Evolutionary conservation across 2,113 vertebrate species (phyloP).

Genomic region (Solea solea): DNA sequence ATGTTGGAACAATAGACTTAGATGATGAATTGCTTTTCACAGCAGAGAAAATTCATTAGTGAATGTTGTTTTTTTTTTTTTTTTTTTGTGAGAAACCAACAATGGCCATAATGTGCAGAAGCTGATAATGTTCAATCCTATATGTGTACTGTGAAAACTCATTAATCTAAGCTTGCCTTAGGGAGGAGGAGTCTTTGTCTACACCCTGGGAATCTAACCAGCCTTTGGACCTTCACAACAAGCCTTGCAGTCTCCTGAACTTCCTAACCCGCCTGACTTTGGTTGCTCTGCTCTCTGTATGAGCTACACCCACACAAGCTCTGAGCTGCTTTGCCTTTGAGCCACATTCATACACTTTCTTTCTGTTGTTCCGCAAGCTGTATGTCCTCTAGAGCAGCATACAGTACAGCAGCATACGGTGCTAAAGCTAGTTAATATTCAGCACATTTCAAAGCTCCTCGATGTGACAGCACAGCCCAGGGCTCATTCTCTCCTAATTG

Average conservation of each 20-base stretch:
- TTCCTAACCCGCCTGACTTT: slow-evolving; percentile 15
- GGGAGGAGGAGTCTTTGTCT: slow-evolving; percentile 34
- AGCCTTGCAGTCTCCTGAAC: slow-evolving; percentile 28
- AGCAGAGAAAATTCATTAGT: slow-evolving; percentile 46
- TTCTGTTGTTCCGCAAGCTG: slow-evolving; percentile 46
- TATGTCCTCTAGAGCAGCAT: slow-evolving; percentile 53
- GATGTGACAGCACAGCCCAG: slow-evolving; percentile 68
- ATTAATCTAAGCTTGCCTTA: slow-evolving; percentile 41
- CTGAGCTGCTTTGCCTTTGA: slow-evolving; percentile 46
- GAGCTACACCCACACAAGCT: slow-evolving; percentile 54
- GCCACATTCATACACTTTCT: slow-evolving; percentile 52
- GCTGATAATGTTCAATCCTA: slow-evolving; percentile 26
- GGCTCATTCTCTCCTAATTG: slow-evolving; percentile 79
- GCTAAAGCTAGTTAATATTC: slow-evolving; percentile 71
- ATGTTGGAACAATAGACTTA: slow-evolving; percentile 26
- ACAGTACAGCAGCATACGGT: neutral
- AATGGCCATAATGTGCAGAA: slow-evolving; percentile 19
- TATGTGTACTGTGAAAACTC: slow-evolving; percentile 31
- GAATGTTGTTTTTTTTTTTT: slow-evolving; percentile 19
- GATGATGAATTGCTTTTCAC: slow-evolving; percentile 48
- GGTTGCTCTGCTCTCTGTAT: slow-evolving; percentile 22
- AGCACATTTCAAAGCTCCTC: slow-evolving; percentile 72
- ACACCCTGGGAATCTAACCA: slow-evolving; percentile 30
- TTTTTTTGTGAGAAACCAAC: slow-evolving; percentile 11
- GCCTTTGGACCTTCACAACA: slow-evolving; percentile 27